These are phyloP conservation scores for Melanotaenia maccullochi DNA, from an alignment of 2,797 vertebrate genomes.

Conservation along the genomic window DNA sequence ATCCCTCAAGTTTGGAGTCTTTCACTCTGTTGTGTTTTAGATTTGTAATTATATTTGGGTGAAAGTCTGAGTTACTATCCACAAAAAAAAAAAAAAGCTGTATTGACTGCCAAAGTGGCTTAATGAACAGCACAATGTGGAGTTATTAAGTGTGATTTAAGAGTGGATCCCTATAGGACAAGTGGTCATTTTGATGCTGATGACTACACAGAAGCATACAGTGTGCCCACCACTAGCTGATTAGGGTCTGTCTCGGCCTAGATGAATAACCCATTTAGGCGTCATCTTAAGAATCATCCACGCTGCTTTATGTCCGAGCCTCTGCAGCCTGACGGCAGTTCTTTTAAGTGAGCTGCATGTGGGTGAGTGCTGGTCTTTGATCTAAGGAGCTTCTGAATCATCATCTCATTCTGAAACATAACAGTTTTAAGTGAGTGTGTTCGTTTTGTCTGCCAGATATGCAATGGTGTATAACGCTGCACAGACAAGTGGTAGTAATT, in stretches of 20 bases:
- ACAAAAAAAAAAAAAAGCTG: slow-evolving; percentile 63
- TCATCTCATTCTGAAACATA: slow-evolving; percentile 47
- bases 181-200: slow-evolving; percentile 67
- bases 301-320: slow-evolving; percentile 42
- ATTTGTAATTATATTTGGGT: slow-evolving; percentile 56
- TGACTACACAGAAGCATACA: slow-evolving; percentile 55
- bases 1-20: slow-evolving; percentile 37
- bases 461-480: slow-evolving; percentile 22
- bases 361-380: slow-evolving; percentile 60
- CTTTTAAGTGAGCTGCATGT: slow-evolving; percentile 47
- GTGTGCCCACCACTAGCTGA: slow-evolving; percentile 59
- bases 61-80: slow-evolving; percentile 51
- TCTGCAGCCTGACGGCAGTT: slow-evolving; percentile 51
- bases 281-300: slow-evolving; percentile 43
- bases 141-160: slow-evolving; percentile 73
- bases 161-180: slow-evolving; percentile 68
- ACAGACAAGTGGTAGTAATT: slow-evolving; percentile 32
- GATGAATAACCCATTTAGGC: slow-evolving; percentile 66
- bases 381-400: slow-evolving; percentile 53
- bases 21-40: slow-evolving; percentile 46
- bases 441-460: slow-evolving; percentile 45
- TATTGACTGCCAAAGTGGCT: slow-evolving; percentile 64
- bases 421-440: slow-evolving; percentile 38
- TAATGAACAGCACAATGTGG: slow-evolving; percentile 68
- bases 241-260: slow-evolving; percentile 50